Base-by-base conservation (phyloP, 1,140 invertebrate species). In the Trichonephila inaurata region DNA sequence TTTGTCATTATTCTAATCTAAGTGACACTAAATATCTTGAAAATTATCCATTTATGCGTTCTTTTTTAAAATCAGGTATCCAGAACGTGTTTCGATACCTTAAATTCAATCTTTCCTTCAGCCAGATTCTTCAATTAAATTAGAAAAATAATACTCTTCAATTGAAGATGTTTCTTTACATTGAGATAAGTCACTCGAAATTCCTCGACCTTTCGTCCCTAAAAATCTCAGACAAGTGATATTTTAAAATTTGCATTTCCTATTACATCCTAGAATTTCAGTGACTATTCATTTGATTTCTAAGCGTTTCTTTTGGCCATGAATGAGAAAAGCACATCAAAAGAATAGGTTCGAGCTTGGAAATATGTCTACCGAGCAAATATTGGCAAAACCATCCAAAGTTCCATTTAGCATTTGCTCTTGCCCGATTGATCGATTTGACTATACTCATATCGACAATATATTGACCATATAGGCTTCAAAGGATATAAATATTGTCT, bases 351-450 rank as follows among this genome's bases (percentile, higher is more conserved):
- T 0, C 8, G 40, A 6, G 51, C 21, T 58, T 51, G 18, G 51
- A 58, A 16, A 16, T 62, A 0, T 62, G 1, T 62, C 1, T 8
- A 1, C 1, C 1, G 12, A 44, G 2, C 4, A 12, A 24, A 21
- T 18, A 85, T 85, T 40, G 6, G 51, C 12, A 85, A 60, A 24
- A 14, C 44, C 1, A 66, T 88, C 40, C 2, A 61, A 86, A 60
- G 58, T 14, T 24, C 44, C 40, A 40, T 14, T 51, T 60, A 58
- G 24, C 82, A 85, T 6, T 4, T 85, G 0, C 10, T n/a, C 96
- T 96, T 3, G 1, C 0, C 96, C 96, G 0, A 82, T 97, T 3
- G 95, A 96, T 24, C 87, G 81, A 8, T 33, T 33, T 33, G 33
- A 33, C 33, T 1, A 33, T 33, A 33, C 3, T 33, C 33, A 33